These are phyloP conservation scores for Podarcis siculus DNA, from an alignment of 2,797 vertebrate species.

Conservation along the genomic window DNA sequence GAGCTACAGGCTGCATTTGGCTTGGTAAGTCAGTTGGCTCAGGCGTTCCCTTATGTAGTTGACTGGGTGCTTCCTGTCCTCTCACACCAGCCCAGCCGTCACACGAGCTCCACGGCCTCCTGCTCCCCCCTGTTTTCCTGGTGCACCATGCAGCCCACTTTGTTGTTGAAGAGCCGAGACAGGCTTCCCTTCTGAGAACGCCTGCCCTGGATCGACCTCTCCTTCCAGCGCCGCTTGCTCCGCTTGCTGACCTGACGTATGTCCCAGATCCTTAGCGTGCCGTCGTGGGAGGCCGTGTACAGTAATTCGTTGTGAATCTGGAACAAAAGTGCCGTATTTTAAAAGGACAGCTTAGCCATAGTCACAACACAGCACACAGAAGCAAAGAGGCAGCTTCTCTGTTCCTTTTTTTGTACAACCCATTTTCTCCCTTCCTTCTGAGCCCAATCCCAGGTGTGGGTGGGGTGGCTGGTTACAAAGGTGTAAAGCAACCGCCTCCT, in stretches of 20 bases:
- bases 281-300: conserved; percentile 83
- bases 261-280: conserved; percentile 81
- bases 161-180: conserved; percentile 81
- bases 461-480: no score
- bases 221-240: conserved; percentile 60
- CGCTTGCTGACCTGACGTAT: conserved; percentile 75
- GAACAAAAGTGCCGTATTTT: conserved; percentile 47
- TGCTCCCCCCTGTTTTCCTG: conserved; percentile 60
- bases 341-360: accelerated
- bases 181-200: conserved; percentile 75
- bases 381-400: conserved; percentile 18
- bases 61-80: not conserved
- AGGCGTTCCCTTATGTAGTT: no score
- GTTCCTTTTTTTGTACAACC: not conserved
- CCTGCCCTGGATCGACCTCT: conserved; percentile 64
- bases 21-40: not conserved
- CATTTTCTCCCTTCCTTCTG: not conserved
- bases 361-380: not conserved
- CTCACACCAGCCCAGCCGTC: conserved; percentile 17
- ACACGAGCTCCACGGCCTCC: conserved; percentile 68
- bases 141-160: conserved; percentile 75
- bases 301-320: conserved; percentile 81
- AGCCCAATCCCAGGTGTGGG: not conserved
- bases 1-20: not conserved
- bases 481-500: no score